phyloP scores from a whole-genome alignment of 2,888 invertebrate genomes.

The Quadriops clusia region DNA sequence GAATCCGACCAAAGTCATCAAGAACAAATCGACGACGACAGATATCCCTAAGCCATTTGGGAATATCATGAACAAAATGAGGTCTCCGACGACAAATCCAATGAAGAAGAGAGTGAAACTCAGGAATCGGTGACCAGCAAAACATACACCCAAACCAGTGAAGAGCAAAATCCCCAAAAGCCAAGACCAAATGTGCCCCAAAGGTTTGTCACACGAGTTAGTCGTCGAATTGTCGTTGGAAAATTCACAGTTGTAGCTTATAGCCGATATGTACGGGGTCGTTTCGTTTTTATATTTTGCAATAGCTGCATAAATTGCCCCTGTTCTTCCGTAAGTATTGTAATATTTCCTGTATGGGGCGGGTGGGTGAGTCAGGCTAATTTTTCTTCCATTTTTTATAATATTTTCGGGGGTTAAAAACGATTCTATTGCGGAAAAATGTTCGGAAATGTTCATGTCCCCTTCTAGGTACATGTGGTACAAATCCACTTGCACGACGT shows the following conservation, averaged over 20 bases:
- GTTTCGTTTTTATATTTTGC: slow-evolving; percentile 37
- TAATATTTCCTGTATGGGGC: slow-evolving; percentile 38
- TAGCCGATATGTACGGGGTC: slow-evolving; percentile 55
- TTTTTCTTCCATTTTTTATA: slow-evolving; percentile 40
- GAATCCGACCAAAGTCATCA: slow-evolving; percentile 47
- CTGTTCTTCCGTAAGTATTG: slow-evolving; percentile 50
- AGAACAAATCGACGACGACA: slow-evolving; percentile 48
- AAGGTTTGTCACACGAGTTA: too few relatives aligned
- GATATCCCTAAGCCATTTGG: slow-evolving; percentile 47
- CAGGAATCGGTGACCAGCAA: slow-evolving; percentile 53
- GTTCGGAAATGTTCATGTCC: slow-evolving; percentile 42
- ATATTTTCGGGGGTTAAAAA: slow-evolving; percentile 52
- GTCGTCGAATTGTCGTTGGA: too few relatives aligned
- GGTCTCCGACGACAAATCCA: slow-evolving; percentile 48
- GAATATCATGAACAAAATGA: slow-evolving; percentile 49
- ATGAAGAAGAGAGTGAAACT: slow-evolving; percentile 44
- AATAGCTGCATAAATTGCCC: slow-evolving; percentile 47
- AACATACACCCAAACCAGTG: slow-evolving; percentile 49
- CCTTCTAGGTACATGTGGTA: slow-evolving; percentile 52
- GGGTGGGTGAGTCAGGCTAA: slow-evolving; percentile 28
- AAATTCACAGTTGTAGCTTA: slow-evolving; percentile 56
- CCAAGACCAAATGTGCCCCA: too few relatives aligned
- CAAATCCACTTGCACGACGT: slow-evolving; percentile 37
- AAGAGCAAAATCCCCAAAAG: too few relatives aligned
- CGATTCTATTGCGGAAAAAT: slow-evolving; percentile 46